Evolutionary conservation across 2,888 invertebrate species (phyloP).

Genomic region (Hypomecis punctinalis): DNA sequence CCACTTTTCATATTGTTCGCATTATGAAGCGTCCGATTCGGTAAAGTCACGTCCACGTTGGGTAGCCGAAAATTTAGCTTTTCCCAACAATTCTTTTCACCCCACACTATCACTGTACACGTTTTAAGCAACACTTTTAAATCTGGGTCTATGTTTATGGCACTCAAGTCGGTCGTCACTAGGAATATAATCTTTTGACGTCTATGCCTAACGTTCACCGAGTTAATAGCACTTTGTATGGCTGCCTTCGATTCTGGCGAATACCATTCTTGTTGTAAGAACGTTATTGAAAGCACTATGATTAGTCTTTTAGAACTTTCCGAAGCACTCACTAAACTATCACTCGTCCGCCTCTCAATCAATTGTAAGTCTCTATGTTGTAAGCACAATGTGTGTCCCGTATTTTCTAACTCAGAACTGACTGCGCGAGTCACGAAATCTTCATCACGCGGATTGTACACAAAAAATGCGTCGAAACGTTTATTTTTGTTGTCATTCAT

Average conservation of each 20-base stretch:
- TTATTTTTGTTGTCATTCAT: conserved; percentile 87
- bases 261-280: conserved; percentile 93
- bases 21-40: conserved; percentile 84
- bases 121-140: conserved; percentile 89
- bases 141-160: conserved; percentile 89
- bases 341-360: conserved; percentile 83
- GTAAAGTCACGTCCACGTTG: conserved; percentile 87
- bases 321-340: conserved; percentile 82
- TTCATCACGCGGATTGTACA: conserved; percentile 93
- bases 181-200: conserved; percentile 85
- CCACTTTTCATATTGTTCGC: conserved; percentile 79
- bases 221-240: conserved; percentile 88
- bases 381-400: conserved; percentile 86
- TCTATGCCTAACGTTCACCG: conserved; percentile 87
- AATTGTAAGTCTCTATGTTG: conserved; percentile 87
- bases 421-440: conserved; percentile 88
- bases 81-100: conserved; percentile 95
- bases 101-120: conserved; percentile 91
- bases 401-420: conserved; percentile 90
- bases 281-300: conserved; percentile 91
- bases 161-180: conserved; percentile 84
- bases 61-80: conserved; percentile 94
- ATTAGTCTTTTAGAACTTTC: conserved; percentile 90
- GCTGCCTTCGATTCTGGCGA: conserved; percentile 92
- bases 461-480: conserved; percentile 94